A percentile compares a stretch with the other conserved stretches of the same genome.
Evolutionary conservation across 2,888 invertebrate genomes (phyloP).

Genomic region (Callimorpha dominula): DNA sequence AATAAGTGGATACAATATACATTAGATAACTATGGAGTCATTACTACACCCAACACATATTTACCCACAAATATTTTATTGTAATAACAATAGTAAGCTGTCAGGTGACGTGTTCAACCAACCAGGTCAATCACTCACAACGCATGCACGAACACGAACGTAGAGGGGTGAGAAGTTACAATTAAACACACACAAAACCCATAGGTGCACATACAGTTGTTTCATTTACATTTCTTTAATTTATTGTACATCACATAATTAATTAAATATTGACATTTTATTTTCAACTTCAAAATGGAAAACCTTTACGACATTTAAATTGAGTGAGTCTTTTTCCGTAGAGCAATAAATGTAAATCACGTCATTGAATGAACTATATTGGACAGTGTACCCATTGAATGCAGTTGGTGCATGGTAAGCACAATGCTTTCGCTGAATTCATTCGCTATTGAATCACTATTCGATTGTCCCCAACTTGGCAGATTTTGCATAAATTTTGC

Average conservation of each 20-base stretch:
- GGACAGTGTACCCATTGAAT: slow-evolving; percentile 69
- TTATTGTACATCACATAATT: slow-evolving; percentile 7
- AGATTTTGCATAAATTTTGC: slow-evolving; percentile 66
- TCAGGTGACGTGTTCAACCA: slow-evolving; percentile 14
- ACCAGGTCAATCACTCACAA: slow-evolving; percentile 18
- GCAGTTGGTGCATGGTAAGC: slow-evolving; percentile 75
- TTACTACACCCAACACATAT: neutral
- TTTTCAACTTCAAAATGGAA: slow-evolving; percentile 33
- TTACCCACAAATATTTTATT: neutral
- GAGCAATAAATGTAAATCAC: slow-evolving; percentile 80
- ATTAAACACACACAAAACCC: slow-evolving; percentile 5
- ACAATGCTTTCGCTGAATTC: slow-evolving; percentile 74
- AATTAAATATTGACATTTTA: slow-evolving; percentile 33
- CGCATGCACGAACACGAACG: slow-evolving; percentile 20
- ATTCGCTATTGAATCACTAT: slow-evolving; percentile 76
- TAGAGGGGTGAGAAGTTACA: slow-evolving; percentile 10
- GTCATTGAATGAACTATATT: slow-evolving; percentile 74
- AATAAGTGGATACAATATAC: too few species aligned
- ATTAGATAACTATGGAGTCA: neutral
- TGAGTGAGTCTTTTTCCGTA: slow-evolving; percentile 62
- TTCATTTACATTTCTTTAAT: neutral
- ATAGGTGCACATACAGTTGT: neutral
- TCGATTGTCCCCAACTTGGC: slow-evolving; percentile 72
- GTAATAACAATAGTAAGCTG: slow-evolving; percentile 13
- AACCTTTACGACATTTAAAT: slow-evolving; percentile 62